phyloP scores from a whole-genome alignment of 2,797 vertebrate genomes.

The Molothrus aeneus region DNA sequence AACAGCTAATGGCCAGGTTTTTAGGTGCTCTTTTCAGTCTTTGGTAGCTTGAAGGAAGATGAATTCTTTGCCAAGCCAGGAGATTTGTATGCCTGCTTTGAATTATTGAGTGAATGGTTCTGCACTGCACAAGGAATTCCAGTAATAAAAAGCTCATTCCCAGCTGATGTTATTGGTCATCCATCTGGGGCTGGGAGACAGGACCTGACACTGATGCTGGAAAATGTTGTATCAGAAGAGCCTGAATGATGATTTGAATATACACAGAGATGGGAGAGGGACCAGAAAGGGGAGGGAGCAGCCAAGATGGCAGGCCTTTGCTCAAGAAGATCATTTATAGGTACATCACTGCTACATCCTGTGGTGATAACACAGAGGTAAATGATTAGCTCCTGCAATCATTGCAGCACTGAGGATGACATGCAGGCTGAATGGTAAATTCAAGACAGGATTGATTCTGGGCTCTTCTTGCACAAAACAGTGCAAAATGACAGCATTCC shows the following conservation, averaged over 20 bases:
- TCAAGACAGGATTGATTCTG: not conserved
- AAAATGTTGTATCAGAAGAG: not conserved
- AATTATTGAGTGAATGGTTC: not conserved
- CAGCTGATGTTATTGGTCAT: not conserved
- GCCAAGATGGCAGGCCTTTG: not conserved
- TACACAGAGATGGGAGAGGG: not conserved
- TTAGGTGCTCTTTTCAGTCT: not conserved
- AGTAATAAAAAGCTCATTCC: conserved; percentile 10
- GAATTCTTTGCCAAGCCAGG: not conserved
- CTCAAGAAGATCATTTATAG: not conserved
- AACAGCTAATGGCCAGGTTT: not conserved
- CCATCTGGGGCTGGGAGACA: not conserved
- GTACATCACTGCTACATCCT: not conserved
- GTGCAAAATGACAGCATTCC: conserved; percentile 29
- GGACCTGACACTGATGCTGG: not conserved
- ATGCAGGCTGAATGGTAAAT: not conserved
- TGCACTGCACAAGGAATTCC: not conserved
- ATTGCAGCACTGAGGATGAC: not conserved
- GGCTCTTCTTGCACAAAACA: not conserved
- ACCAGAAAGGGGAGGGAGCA: not conserved
- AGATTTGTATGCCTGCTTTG: conserved; percentile 9
- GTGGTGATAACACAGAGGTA: not conserved
- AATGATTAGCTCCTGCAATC: not conserved
- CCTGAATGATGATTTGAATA: not conserved
- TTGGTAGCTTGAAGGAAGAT: not conserved